Evolutionary conservation across 2,113 vertebrate genomes (phyloP), one percentile per base, ranked within the genome.

Genomic region (Sinocyclocheilus rhinocerous): DNA sequence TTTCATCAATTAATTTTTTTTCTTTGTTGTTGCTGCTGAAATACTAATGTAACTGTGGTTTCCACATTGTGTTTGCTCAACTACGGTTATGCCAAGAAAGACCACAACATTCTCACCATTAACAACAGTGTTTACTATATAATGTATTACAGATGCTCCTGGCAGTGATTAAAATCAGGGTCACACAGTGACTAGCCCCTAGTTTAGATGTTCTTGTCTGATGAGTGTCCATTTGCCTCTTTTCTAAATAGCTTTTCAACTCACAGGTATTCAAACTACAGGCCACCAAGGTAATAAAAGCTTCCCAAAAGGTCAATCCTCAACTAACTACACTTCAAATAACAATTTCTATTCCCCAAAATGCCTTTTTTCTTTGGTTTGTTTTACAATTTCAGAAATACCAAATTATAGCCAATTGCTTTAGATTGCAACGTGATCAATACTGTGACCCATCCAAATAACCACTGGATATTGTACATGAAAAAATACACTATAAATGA

Each of bases 221-320:
- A 90, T 92, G 72, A 90, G 87, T 93, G 94, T 72, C 93, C 88
- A 87, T 97, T 95, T 97, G 95, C 96, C 96, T 94, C 96, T 93
- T 96, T 93, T 93, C 91, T 93, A 94, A 97, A 96, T 98, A 99
- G 97, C 96, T 97, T 96, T 95, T 95, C 96, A 94, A 95, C 93
- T 94, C 94, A 90, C 95, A 95, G 97, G 95, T 95, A 96, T 93
- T 96, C 96, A 95, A 96, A 95, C 95, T 96, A 96, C 97, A 96
- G 95, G 91, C 94, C 96, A 91, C 92, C 92, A 96, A 98, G 97
- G 97, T 98, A 98, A 99, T 98, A 96, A 96, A 97, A 97, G 91
- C 90, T 45, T 50, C 91, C 95, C 89, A 76, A 94, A 93, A 90
- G 90, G 88, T 85, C 90, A 86, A 63, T 90, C 79, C 86, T 79